phyloP scores from a whole-genome alignment of 2,888 invertebrate species.

The Silvanus unidentatus region DNA sequence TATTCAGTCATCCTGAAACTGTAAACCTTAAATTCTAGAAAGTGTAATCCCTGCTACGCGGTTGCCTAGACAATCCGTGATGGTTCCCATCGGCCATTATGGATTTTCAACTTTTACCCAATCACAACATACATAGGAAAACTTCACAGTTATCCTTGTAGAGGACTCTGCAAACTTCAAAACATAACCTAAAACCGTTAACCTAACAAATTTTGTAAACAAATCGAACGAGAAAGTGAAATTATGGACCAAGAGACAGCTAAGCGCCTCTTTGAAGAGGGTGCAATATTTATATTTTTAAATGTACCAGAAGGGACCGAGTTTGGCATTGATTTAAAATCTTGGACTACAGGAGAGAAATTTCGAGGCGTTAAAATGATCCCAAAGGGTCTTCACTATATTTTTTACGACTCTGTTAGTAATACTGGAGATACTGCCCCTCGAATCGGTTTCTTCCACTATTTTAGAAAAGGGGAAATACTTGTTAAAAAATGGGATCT shows the following conservation, averaged over 20 bases:
- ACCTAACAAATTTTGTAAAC: background rate
- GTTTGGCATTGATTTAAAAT: constrained; percentile 91
- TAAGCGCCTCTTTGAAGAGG: constrained; percentile 67
- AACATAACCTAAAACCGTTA: too few relatives aligned
- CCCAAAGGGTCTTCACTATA: constrained; percentile 90
- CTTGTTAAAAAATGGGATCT: constrained; percentile 84
- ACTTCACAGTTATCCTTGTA: too few relatives aligned
- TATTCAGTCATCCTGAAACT: too few relatives aligned
- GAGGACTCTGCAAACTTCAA: too few relatives aligned
- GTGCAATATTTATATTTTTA: constrained; percentile 76
- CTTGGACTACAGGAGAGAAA: constrained; percentile 84
- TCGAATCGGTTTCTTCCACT: constrained; percentile 67
- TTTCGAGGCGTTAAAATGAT: constrained; percentile 98
- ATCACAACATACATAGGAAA: too few relatives aligned
- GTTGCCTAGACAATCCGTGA: too few relatives aligned
- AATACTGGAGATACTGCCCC: constrained; percentile 59
- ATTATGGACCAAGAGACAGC: constrained; percentile 71
- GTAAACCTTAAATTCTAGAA: too few relatives aligned
- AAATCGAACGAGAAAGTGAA: background rate
- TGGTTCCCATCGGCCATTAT: too few relatives aligned
- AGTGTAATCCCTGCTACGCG: too few relatives aligned
- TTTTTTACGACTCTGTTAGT: constrained; percentile 76
- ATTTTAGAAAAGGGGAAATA: constrained; percentile 76
- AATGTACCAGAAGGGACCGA: constrained; percentile 87
- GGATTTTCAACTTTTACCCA: too few relatives aligned